Base-by-base conservation (phyloP, 2,797 vertebrate genomes). In the Coluber constrictor region DNA sequence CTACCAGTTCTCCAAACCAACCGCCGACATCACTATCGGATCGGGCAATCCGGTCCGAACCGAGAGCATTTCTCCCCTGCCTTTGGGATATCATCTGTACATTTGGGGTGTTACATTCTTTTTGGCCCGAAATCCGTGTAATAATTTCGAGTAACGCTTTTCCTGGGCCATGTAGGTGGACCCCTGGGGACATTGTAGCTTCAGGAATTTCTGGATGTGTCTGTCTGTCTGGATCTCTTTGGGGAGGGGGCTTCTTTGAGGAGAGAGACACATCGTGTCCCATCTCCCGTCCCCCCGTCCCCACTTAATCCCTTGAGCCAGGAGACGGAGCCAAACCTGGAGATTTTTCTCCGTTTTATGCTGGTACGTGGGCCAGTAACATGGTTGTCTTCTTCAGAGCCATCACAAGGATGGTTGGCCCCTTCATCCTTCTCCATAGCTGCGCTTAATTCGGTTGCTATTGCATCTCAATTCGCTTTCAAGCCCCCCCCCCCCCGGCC, bases 11-110 rank as follows among this genome's bases (percentile, higher is more conserved):
- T 51, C 47, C 47, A 1, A 51, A 51, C 47, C 47, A 51, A 6
- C 47, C 7, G 7, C 1, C 6, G 0, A 1, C 6, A 51, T 51
- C 47, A 1, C 6, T 7, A 51, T 6, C 7, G 5, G 47, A 6
- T 47, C 47, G 0, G 47, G 47, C 47, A 4, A 47, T 47, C 47
- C 5, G 47, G 47, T 51, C 47, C 47, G 0, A 51, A 51, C 47
- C 7, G 0, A 1, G 47, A 51, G 6, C 6, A 51, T 51, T 51
- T 51, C 47, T 7, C 47, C 7, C 6, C 47, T 51, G 47, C 5
- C 57, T 59, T 59, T 59, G 57, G 18, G 57, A 57, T 1, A 20
- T 18, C 5, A 20, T 5, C 57, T 57, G 57, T 57, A 20, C 0
- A 5, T 16, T 70, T 70, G n/a, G 61, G 66, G 15, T 32, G 66